Base-by-base conservation (phyloP, 2,113 vertebrate species). In the Crotophaga sulcirostris region DNA sequence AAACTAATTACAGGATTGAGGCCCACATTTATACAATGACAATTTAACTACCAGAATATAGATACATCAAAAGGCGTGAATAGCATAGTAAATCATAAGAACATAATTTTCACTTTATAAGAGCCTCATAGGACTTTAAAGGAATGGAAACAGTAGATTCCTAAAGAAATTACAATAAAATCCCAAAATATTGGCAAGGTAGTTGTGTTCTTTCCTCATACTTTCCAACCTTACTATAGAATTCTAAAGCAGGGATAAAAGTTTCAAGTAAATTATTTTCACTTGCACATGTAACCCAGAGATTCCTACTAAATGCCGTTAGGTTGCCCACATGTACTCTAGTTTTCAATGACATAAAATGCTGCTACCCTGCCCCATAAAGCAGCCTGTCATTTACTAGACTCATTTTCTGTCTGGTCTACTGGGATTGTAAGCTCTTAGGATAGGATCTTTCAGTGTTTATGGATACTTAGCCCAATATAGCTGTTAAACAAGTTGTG, bases 1-100 rank as follows among this genome's bases (percentile, higher is more conserved):
- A 68, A 77, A 55, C 91, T 86, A 82, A 94, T 96, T 89, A 85
- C 45, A 79, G 84, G 18, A 74, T 6, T 38, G 73, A 84, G 78
- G 44, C 31, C 28, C 21, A 70, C 45, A 67, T 56, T 73, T 77
- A 23, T n/a, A 33, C 67, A 94, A 34, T 62, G 77, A 81, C 73
- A 79, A 62, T 59, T 51, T 70, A 90, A 87, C 59, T n/a, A 84
- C 44, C 49, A 70, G 51, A 83, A 69, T 10, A 90, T 29, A 85
- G 63, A 89, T 23, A 36, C 9, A 93, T 59, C 49, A 76, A 42
- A 84, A 49, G 28, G 18, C 45, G 64, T 49, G n/a, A 69, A 33
- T n/a, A 54, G 58, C 44, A 38, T 34, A n/a, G 45, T 72, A 96
- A 89, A 90, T 42, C 78, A 42, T 4, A 25, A 75, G 49, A 74